Evolutionary conservation across 1,140 invertebrate genomes (phyloP).

Genomic region (Papilio dardanus): DNA sequence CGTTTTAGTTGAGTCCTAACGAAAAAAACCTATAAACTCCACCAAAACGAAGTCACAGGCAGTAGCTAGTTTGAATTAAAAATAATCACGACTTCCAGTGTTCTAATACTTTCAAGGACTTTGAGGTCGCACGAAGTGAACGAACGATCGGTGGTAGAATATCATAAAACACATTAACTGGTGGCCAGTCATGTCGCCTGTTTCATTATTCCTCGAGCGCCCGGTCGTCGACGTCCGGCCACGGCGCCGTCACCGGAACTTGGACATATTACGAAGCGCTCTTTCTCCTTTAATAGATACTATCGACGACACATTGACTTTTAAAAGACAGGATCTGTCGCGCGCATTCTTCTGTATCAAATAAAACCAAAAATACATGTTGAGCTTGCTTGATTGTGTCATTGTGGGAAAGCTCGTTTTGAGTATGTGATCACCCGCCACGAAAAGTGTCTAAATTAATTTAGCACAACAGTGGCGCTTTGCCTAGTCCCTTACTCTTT

Average conservation of each 20-base stretch:
- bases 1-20: too few species aligned
- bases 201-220: conserved; percentile 60
- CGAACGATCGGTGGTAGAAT: conserved; percentile 37
- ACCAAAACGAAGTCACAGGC: too few species aligned
- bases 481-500: background rate
- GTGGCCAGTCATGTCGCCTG: conserved; percentile 31
- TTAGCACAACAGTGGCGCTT: background rate
- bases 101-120: conserved; percentile 7
- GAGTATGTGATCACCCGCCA: background rate
- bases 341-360: background rate
- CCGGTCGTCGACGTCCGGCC: conserved; percentile 49
- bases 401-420: too few species aligned
- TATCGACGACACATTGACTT: conserved; percentile 43
- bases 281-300: conserved; percentile 62
- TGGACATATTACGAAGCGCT: conserved; percentile 53
- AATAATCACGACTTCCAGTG: background rate
- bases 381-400: background rate
- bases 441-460: background rate
- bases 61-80: background rate
- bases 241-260: conserved; percentile 58
- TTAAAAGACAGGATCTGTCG: background rate
- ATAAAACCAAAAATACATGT: background rate
- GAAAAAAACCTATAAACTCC: too few species aligned
- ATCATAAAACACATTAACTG: conserved; percentile 36
- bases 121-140: conserved; percentile 2